Conservation (phyloP, 2,888 invertebrate species). For the Eubasilissa splendida region DNA sequence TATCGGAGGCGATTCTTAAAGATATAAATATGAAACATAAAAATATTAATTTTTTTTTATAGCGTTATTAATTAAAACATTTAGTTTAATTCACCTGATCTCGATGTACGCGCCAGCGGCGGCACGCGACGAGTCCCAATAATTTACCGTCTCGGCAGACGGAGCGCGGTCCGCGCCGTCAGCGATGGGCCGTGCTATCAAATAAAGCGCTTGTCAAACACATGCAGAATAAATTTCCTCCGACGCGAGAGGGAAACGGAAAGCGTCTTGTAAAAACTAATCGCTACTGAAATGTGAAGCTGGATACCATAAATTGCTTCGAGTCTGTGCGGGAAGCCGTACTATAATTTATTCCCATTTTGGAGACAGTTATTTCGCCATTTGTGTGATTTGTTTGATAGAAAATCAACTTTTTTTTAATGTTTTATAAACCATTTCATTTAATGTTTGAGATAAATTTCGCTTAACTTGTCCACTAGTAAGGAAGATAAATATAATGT, state of each 20-base stretch:
- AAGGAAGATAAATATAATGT: too few species aligned
- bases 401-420: too few species aligned
- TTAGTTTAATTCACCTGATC: too few species aligned
- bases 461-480: too few species aligned
- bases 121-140: background rate
- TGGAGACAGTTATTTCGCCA: conserved; percentile 11
- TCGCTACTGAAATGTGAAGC: conserved; percentile 45
- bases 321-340: conserved; percentile 1
- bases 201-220: conserved; percentile 48
- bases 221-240: conserved; percentile 44
- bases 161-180: conserved; percentile 48
- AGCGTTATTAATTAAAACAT: too few species aligned
- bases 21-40: too few species aligned
- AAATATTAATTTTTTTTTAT: too few species aligned
- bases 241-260: conserved; percentile 1
- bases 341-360: conserved; percentile 29
- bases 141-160: conserved; percentile 47
- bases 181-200: conserved; percentile 42
- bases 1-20: too few species aligned
- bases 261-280: conserved; percentile 46
- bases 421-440: too few species aligned
- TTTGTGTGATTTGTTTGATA: conserved; percentile 9
- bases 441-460: too few species aligned
- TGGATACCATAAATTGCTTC: conserved; percentile 41
- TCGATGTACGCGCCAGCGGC: background rate